Base-by-base conservation (phyloP, 2,888 invertebrate genomes). In the Caenorhabditis wallacei region DNA sequence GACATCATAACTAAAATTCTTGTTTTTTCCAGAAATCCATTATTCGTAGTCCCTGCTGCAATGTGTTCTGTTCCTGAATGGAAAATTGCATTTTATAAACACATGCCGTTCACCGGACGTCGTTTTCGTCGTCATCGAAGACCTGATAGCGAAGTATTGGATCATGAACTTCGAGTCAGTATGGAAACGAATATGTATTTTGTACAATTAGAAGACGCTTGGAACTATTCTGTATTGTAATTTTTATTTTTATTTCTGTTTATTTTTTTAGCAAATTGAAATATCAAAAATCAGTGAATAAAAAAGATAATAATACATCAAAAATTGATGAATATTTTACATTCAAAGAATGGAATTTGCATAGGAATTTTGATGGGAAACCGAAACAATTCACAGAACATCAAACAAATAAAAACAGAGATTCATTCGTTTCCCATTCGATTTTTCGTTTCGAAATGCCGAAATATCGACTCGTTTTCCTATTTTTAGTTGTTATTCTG, bases 41-140 rank as follows among this genome's bases (percentile, higher is more conserved):
- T 80, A 7, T 80, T 80, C 71, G 57, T 80, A 24, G 79, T 71
- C 1, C 79, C 79, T 16, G 63, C 66, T 22, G 64, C 79, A 22
- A 71, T 80, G 71, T 64, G 35, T 20, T 70, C 79, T 4, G 71
- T 80, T 1, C 71, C 79, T 10, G 79, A 80, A 43, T 80, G 79
- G 79, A 71, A 66, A n/a, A 26, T 16, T 1, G 71, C 64, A 16
- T 80, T 80, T 43, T 66, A 24, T 40, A 71, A 66, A 18, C 46
- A 51, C 20, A n/a, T 80, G 22, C 66, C 71, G 13, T 80, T 80
- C 13, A 1, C 51, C 13, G 37, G 57, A 43, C 56, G 53, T 2
- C 40, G 53, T 30, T 61, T 18, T 22, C 54, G 10, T 46, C 40
- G 54, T 5, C 74, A 20, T 46, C 35, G 61, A n/a, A 56, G 59